Evolutionary conservation across 92 coral and sea anemone genomes (phyloP).

Genomic region (Paramuricea clavata): DNA sequence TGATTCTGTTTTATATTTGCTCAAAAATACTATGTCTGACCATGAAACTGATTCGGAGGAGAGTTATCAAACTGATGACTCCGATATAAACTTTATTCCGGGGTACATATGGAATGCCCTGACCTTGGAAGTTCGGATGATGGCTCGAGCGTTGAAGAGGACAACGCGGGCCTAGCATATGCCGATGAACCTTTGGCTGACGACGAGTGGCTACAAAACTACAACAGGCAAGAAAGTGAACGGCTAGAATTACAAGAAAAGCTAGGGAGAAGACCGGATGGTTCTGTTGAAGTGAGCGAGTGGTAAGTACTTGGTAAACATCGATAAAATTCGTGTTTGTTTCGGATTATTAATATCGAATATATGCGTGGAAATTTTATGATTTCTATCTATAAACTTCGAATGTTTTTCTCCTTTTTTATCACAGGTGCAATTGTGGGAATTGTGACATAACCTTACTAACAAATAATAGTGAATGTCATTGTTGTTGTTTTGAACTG

Average conservation of each 20-base stretch:
- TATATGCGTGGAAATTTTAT: not conserved
- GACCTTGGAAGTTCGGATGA: not conserved
- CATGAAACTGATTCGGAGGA: no score
- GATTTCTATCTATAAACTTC: not conserved
- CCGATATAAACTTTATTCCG: not conserved
- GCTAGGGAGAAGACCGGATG: constrained; percentile 44
- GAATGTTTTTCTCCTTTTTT: no score
- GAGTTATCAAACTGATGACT: no score
- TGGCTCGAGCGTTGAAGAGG: constrained; percentile 6
- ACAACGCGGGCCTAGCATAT: not conserved
- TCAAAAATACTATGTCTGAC: no score
- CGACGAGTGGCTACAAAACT: constrained; percentile 54
- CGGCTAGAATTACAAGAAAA: constrained; percentile 45
- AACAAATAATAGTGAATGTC: not conserved
- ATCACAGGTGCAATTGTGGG: constrained; percentile 2
- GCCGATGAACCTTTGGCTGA: constrained; percentile 62
- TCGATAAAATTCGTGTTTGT: not conserved
- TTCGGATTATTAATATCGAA: not conserved
- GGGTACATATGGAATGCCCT: constrained; percentile 1
- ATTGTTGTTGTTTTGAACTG: constrained; percentile 32
- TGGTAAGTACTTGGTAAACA: constrained; percentile 35
- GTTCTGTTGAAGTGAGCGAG: constrained; percentile 46
- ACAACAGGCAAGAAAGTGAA: constrained; percentile 32
- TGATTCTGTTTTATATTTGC: no score
- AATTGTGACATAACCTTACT: not conserved